Evolutionary conservation across 2,797 vertebrate genomes (phyloP), one percentile per base, ranked within the genome.

Genomic region (Nothura maculosa): DNA sequence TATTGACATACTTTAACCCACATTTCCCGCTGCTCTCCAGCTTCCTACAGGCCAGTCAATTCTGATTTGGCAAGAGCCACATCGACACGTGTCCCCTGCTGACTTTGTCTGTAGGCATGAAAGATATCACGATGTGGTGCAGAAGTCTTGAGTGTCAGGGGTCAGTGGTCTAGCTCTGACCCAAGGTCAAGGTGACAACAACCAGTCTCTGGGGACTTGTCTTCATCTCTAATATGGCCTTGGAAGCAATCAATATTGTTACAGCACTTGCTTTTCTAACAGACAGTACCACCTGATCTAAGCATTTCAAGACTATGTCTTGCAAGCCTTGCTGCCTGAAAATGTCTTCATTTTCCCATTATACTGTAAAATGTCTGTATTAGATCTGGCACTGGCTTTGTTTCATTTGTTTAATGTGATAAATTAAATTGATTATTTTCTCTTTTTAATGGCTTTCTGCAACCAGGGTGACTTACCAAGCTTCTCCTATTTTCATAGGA

Each of bases 1-100:
- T 99, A 99, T 99, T 99, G 99, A 99, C 99, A 98, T 98, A 95
- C 97, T 99, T 99, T 99, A 99, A 99, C 99, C 98, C 95, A 97
- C 98, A 96, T 99, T 99, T 98, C 97, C 98, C 97, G 74, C 95
- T 96, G 97, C 97, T 97, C 73, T 97, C 98, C 97, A 98, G 98
- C 97, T 97, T 96, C 98, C 98, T 94, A 96, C 97, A 89, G 96
- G 91, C 96, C 97, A 98, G 99, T 99, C 99, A 98, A 99, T 99
- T 98, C 98, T 98, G 98, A 98, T 99, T 99, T 98, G 97, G 98
- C 97, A 97, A 98, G 97, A 97, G 97, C 92, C 93, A 96, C 97
- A 97, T 98, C 63, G 95, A 97, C 94, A 95, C 81, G 32, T 92
- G 96, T 97, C 96, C 97, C 96, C 97, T 74, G 89, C 95, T 97